Base-by-base conservation (phyloP, 2,113 vertebrate genomes). In the Semicossyphus pulcher region DNA sequence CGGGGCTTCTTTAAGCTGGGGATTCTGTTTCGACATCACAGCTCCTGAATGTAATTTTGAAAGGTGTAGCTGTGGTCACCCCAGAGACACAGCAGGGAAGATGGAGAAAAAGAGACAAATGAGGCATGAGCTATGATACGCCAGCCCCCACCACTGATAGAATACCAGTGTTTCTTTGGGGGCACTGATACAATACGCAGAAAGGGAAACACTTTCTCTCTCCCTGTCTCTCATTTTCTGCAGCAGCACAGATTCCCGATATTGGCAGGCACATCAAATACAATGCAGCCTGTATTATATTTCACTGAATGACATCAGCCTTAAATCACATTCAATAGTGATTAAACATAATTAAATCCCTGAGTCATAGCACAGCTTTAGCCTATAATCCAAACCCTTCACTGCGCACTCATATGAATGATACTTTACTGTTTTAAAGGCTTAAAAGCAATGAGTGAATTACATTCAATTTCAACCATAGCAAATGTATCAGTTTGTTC, bases 321-420 rank as follows among this genome's bases (percentile, higher is more conserved):
- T 64, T 71, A 81, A 87, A 85, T 84, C 62, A 80, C 69, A 79
- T 80, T 78, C 60, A 75, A 48, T 9, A 42, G 81, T 91, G 69
- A 85, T 88, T 85, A 87, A 73, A 86, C 65, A 60, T 53, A 81
- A 80, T 87, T 71, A 83, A 88, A 86, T 85, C 64, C 51, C 12
- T 68, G 76, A 85, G 80, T 88, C 78, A 67, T 76, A 12, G 56
- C 63, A 32, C 31, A 61, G 84, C 58, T 78, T 88, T 34, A 85
- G 66, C 48, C 65, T 41, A 14, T 85, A 85, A 85, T 86, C 86
- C 85, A 60, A 83, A 72, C 56, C 62, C 60, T 67, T 79, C 47
- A 71, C 15, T 41, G 16, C 62, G 62, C 69, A 60, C 61, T 39
- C 21, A 41, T 37, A 10, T 68, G 69, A 85, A 73, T 73, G 51